Conservation (phyloP, 2,888 invertebrate genomes). For the Epistrophe grossulariae region DNA sequence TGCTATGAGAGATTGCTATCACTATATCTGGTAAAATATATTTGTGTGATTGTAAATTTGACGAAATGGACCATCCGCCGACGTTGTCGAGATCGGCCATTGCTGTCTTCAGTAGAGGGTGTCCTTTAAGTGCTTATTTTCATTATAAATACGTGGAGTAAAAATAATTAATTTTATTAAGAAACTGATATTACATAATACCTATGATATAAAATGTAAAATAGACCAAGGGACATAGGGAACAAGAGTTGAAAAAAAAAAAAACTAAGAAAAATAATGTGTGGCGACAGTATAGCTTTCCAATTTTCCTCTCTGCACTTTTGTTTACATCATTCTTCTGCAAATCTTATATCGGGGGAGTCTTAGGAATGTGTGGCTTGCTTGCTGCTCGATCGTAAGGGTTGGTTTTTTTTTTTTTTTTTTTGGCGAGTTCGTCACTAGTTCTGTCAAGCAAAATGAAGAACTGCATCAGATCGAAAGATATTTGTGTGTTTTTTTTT, state of each 20-base stretch:
- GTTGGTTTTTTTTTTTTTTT: too few relatives aligned
- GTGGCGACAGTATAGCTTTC: slow-evolving; percentile 62
- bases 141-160: slow-evolving; percentile 10
- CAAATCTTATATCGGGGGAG: slow-evolving; percentile 39
- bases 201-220: neutral
- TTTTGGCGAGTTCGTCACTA: slow-evolving; percentile 63
- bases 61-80: neutral
- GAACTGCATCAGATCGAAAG: slow-evolving; percentile 49
- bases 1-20: neutral
- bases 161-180: slow-evolving; percentile 52
- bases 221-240: neutral
- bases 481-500: neutral
- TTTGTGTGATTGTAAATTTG: slow-evolving; percentile 31
- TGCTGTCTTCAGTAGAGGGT: slow-evolving; percentile 1
- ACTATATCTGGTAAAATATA: slow-evolving; percentile 6
- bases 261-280: neutral
- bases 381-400: too few relatives aligned
- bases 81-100: neutral
- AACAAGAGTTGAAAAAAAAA: slow-evolving; percentile 12
- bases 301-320: slow-evolving; percentile 42
- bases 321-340: neutral
- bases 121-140: slow-evolving; percentile 35
- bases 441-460: slow-evolving; percentile 56
- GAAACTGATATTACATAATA: slow-evolving; percentile 61
- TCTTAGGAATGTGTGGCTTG: slow-evolving; percentile 50